Base-by-base conservation (phyloP, 2,888 invertebrate species). In the Nyleta sp. region DNA sequence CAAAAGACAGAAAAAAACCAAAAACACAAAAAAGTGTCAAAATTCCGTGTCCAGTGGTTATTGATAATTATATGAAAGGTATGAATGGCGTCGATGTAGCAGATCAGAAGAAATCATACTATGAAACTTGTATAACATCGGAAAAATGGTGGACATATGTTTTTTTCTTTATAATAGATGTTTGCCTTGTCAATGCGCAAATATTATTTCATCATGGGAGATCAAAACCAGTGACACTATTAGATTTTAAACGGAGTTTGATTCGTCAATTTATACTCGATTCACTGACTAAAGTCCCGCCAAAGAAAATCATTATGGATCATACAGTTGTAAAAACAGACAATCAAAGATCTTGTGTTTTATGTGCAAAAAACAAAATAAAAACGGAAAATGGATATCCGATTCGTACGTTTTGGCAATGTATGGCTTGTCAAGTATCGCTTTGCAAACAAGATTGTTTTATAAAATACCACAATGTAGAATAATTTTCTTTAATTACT, bases 121-220 rank as follows among this genome's bases (percentile, higher is more conserved):
- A 62, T 22, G 38, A 8, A 20, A 11, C 44, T 13, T 24, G 55
- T 8, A 3, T 44, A 10, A 28, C 1, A 3, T 18, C 28, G 7
- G 55, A 48, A 1, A 75, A 75, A 40, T 68, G 57, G 55, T 68
- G 75, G 62, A 75, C 68, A 48, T 52, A 15, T 33, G 3, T 53
- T 2, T 53, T 53, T 11, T 33, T 18, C 28, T 53, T 53, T 18
- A 8, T 7, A 2, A 8, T 73, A 1, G 35, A 74, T 35, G 13
- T 42, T 20, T 31, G 17, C 2, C n/a, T 75, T 40, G 15, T 70
- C 6, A 68, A 75, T 42, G 28, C 42, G 2, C 33, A 15, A 6
- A 59, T 76, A 15, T 18, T 70, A 6, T 76, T 48, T 33, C 15
- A 55, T 46, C 4, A 15, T 35, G 8, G 52, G 52, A 7, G 20